phyloP scores from a whole-genome alignment of 1,140 invertebrate species.

The Apolygus lucorum region DNA sequence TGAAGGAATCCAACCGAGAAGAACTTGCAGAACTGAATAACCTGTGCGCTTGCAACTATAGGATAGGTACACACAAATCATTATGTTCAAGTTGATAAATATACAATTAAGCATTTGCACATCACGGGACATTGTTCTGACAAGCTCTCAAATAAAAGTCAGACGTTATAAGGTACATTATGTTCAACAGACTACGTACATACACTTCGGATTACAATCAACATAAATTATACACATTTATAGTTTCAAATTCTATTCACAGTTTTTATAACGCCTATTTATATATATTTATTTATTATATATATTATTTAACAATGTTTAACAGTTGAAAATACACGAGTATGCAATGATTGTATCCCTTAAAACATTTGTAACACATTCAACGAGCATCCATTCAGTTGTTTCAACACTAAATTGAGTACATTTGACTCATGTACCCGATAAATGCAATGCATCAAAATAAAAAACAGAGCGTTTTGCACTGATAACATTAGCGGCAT shows the following conservation, averaged over 20 bases:
- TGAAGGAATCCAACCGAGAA: background rate
- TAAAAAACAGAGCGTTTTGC: background rate
- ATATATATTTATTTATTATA: constrained; percentile 14
- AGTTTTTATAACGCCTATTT: constrained; percentile 19
- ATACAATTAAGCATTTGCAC: background rate
- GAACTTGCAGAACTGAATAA: background rate
- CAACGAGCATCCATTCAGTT: background rate
- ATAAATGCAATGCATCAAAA: background rate
- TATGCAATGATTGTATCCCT: constrained; percentile 15
- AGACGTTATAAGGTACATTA: constrained; percentile 1
- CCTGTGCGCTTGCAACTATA: background rate
- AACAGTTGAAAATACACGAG: constrained; percentile 12
- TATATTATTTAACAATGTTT: constrained; percentile 16
- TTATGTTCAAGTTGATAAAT: background rate
- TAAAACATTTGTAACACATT: background rate
- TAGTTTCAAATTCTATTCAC: constrained; percentile 1
- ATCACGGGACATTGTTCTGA: constrained; percentile 5
- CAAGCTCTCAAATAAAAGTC: constrained; percentile 1
- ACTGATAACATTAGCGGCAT: background rate
- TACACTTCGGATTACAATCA: constrained; percentile 4
- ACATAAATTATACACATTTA: constrained; percentile 9
- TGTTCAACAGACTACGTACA: constrained; percentile 3
- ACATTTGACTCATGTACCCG: background rate
- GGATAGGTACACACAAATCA: background rate
- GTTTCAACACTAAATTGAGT: background rate